phyloP scores from a whole-genome alignment of 2,888 invertebrate species.

The Crematogaster levior region DNA sequence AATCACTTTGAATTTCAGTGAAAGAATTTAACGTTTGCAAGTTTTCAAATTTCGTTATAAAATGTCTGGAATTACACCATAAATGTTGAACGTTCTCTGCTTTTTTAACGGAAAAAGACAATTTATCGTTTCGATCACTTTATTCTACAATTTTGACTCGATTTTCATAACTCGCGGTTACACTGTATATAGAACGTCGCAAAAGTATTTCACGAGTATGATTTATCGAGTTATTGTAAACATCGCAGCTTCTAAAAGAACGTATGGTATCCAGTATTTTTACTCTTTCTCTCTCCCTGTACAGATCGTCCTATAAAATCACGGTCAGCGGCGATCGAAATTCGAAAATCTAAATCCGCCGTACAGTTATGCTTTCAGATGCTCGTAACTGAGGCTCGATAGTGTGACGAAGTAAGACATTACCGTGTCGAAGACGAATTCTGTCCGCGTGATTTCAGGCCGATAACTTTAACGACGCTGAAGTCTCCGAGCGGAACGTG shows the following conservation, averaged over 20 bases:
- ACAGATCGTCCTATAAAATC: not conserved
- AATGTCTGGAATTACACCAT: not conserved
- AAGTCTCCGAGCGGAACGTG: constrained; percentile 64
- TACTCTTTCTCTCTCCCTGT: not conserved
- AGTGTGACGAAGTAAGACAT: constrained; percentile 67
- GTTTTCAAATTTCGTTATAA: not conserved
- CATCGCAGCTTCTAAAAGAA: not conserved
- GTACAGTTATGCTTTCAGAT: not conserved
- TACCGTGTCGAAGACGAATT: constrained; percentile 68
- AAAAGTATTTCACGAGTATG: not conserved
- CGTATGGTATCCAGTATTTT: not conserved
- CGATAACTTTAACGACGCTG: constrained; percentile 67
- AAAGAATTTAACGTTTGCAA: not conserved
- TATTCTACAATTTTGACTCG: constrained; percentile 8
- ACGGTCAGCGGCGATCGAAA: not conserved
- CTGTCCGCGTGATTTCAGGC: constrained; percentile 55
- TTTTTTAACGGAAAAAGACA: not conserved
- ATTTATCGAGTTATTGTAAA: constrained; percentile 3
- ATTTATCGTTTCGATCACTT: not conserved
- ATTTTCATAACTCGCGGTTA: not conserved
- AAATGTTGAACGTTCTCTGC: not conserved
- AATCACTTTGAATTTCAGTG: not conserved
- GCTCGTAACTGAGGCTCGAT: constrained; percentile 13
- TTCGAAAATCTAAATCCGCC: not conserved
- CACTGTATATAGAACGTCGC: too few relatives aligned